Evolutionary conservation across 2,888 invertebrate species (phyloP), one percentile per base, ranked within the genome.

Genomic region (Nomada flava): DNA sequence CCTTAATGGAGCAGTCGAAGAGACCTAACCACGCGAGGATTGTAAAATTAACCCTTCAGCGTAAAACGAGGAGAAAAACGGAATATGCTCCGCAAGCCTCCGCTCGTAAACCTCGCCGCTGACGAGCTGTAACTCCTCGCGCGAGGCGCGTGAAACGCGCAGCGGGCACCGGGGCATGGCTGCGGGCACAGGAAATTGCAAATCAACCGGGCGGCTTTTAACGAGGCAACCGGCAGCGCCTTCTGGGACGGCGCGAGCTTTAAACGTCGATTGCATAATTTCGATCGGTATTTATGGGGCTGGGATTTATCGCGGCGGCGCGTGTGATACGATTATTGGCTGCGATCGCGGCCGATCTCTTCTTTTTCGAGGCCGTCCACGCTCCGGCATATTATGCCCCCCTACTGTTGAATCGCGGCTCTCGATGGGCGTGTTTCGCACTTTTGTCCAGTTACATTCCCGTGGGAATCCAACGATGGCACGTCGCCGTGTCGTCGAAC

Each of bases 171-270:
- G 44, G 42, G 5, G 26, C 62, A 60, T 36, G 15, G 60, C 59
- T 42, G 20, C 72, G 13, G 55, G 47, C 47, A 47, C 65, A 70
- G 74, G 79, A 79, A 82, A 82, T 82, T 67, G 79, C 79, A 79
- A 82, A 79, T 82, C 67, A 63, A 42, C 47, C 62, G 53, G 20
- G 15, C 59, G n/a, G n/a, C n/a, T 67, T 71, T 70, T 78, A 80
- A 80, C 80, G 76, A 76, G 76, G 72, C 11, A 44, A 42, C 57
- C 15, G n/a, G 13, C 29, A n/a, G 42, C 7, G 67, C 23, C 60
- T 79, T 44, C 64, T 62, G 55, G 57, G 18, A 62, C 53, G 44
- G 57, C 62, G 52, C 1, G 26, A 20, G 71, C 65, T 71, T 70
- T 55, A 50, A 72, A 55, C 63, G 52, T 23, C 71, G 47, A 20